Base-by-base conservation (phyloP, 2,797 vertebrate genomes). In the Fundulus diaphanus region DNA sequence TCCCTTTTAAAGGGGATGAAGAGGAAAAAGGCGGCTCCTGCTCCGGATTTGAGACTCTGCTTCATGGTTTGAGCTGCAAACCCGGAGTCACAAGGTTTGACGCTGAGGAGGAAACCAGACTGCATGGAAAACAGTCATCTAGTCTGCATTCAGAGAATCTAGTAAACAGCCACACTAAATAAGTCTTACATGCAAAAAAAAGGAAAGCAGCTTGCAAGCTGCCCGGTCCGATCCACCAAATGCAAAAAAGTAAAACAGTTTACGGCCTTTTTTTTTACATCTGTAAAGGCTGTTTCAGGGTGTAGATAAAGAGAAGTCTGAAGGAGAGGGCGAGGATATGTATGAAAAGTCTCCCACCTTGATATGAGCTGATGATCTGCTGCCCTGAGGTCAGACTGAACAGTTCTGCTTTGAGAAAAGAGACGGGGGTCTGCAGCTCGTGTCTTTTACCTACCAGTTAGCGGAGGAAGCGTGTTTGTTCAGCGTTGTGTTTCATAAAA, bases 211-310 rank as follows among this genome's bases (percentile, higher is more conserved):
- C 2, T 2, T 18, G 1, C 59, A 37, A 37, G 9, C 33, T 37
- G 22, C 37, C 24, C 35, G n/a, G 5, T 65, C 35, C 29, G 5
- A 27, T 44, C 12, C 24, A 44, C 24, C 78, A 83, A 67, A 85
- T 83, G 81, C 85, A 87, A 83, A 89, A 74, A 66, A 77, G 72
- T 37, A 33, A 63, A 68, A 24, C 18, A 66, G 74, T 71, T 35
- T 24, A 33, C 78, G 70, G 35, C 65, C 73, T 74, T 59, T 77
- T 70, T 70, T 73, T 48, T 80, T 74, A 56, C 70, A 73, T 85
- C 48, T 72, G 70, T 5, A 42, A 42, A 24, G 69, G n/a, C n/a
- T 77, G 31, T 77, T 86, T 76, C 81, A 86, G 87, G 89, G 81
- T 83, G 35, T 83, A 80, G 76, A 70, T 73, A 5, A 18, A 40